phyloP scores from a whole-genome alignment of 2,888 invertebrate species.

The Electrophaes corylata region DNA sequence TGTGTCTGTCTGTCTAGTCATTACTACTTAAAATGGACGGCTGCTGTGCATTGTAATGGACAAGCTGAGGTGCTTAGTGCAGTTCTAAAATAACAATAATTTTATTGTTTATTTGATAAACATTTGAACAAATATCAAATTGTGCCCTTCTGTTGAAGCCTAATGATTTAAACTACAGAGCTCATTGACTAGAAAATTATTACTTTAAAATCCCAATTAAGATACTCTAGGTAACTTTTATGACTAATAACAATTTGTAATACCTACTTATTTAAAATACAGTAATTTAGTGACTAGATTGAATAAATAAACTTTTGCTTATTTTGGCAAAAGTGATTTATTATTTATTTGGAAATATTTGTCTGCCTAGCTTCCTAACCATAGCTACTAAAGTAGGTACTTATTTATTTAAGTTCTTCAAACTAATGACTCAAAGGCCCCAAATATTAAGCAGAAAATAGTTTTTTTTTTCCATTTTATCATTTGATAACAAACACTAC shows the following conservation, averaged over 20 bases:
- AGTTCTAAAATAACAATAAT: conserved; percentile 20
- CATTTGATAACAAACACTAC: neutral
- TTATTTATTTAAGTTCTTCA: conserved; percentile 6
- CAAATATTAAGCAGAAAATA: conserved; percentile 44
- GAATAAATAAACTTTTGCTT: conserved; percentile 11
- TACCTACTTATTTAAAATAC: neutral
- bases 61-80: conserved; percentile 41
- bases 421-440: conserved; percentile 43
- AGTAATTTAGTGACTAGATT: conserved; percentile 19
- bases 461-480: conserved; percentile 3
- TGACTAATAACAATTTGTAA: neutral
- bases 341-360: neutral
- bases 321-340: neutral
- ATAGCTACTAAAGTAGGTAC: neutral
- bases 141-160: conserved; percentile 31
- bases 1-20: neutral
- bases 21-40: conserved; percentile 56
- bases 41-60: conserved; percentile 41
- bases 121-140: conserved; percentile 25
- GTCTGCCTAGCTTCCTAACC: neutral
- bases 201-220: neutral
- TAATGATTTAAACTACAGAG: conserved; percentile 2
- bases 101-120: conserved; percentile 8
- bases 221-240: neutral
- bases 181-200: neutral